phyloP scores from a whole-genome alignment of 2,113 vertebrate species.

The Aramus guarauna region DNA sequence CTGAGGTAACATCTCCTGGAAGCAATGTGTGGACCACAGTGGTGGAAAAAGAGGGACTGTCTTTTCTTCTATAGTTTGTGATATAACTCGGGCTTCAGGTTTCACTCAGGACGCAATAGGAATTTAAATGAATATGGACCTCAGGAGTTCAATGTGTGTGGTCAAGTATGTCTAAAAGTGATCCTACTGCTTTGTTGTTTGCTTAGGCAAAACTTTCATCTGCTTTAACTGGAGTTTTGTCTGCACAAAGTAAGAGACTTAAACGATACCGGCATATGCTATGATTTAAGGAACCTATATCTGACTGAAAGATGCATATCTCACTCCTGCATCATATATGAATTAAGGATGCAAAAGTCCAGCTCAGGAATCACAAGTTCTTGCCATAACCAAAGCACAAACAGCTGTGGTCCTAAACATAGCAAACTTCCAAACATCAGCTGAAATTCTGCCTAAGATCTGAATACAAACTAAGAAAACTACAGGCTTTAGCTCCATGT shows the following conservation, averaged over 20 bases:
- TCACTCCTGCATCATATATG: not conserved
- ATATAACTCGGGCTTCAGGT: fast-evolving
- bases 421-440: not conserved
- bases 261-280: not conserved
- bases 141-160: fast-evolving
- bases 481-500: not conserved
- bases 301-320: not conserved
- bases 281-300: not conserved
- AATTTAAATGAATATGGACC: not conserved
- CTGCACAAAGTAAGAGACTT: not conserved
- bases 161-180: not conserved
- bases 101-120: not conserved
- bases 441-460: not conserved
- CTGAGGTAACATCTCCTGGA: not conserved
- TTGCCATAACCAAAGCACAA: not conserved
- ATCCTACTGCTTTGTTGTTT: not conserved
- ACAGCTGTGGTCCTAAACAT: not conserved
- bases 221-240: not conserved
- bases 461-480: not conserved
- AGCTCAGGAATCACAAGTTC: not conserved
- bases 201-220: not conserved
- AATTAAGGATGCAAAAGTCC: not conserved
- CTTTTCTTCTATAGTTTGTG: not conserved
- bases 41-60: not conserved
- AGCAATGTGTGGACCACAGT: not conserved